Percentiles rank a stretch among this genome's conserved stretches.
These are phyloP conservation scores for Hemaris fuciformis DNA, from an alignment of 2,888 invertebrate genomes.

Conservation along the genomic window DNA sequence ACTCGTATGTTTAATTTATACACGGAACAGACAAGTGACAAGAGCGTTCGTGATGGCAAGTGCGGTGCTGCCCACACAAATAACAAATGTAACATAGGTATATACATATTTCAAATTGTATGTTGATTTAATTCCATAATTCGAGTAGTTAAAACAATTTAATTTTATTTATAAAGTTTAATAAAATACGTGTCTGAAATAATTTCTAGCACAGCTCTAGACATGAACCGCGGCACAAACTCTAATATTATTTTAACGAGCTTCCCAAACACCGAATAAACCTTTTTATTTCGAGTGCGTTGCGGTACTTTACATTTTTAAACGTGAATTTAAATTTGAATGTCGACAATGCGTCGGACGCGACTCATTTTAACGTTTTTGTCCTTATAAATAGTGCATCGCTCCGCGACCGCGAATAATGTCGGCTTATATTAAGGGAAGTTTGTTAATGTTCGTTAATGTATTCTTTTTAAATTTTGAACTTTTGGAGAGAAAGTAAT, in stretches of 20 bases:
- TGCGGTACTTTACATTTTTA: slow-evolving; percentile 32
- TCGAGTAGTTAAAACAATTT: too few species aligned
- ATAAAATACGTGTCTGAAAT: too few species aligned
- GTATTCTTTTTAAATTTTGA: background rate
- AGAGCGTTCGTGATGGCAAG: too few species aligned
- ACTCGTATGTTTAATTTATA: too few species aligned
- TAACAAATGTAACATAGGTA: too few species aligned
- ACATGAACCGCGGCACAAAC: background rate
- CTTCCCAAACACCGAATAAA: slow-evolving; percentile 24
- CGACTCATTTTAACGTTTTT: slow-evolving; percentile 18
- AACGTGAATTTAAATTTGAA: slow-evolving; percentile 25
- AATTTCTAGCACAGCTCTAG: too few species aligned
- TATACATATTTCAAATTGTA: too few species aligned
- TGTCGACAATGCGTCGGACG: slow-evolving; percentile 19
- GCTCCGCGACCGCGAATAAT: background rate
- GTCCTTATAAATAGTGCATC: slow-evolving; percentile 18
- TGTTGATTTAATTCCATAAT: too few species aligned
- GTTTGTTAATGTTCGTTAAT: background rate
- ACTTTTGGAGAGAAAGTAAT: background rate
- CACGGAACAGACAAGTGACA: too few species aligned
- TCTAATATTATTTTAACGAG: slow-evolving; percentile 3
- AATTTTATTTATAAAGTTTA: too few species aligned
- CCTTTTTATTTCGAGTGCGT: slow-evolving; percentile 32
- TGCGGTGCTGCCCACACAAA: too few species aligned
- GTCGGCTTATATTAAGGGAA: background rate